These are phyloP conservation scores for Arctia plantaginis DNA, from an alignment of 2,888 invertebrate species.

Conservation along the genomic window DNA sequence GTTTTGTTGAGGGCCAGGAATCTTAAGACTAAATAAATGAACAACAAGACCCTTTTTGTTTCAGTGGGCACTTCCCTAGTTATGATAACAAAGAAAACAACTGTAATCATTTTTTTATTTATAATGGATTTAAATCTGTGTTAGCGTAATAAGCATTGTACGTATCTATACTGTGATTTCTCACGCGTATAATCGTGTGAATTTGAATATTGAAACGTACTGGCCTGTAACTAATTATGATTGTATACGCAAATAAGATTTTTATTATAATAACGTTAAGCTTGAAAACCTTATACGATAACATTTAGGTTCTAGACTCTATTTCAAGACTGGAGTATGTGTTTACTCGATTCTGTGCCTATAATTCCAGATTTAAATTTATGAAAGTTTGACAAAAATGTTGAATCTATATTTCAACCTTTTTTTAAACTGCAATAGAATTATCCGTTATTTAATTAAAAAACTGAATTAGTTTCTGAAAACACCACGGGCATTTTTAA, in stretches of 20 bases:
- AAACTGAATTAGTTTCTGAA: neutral
- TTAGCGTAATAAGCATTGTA: conserved; percentile 26
- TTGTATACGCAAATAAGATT: neutral
- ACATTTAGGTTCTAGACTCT: neutral
- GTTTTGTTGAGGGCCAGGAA: conserved; percentile 59
- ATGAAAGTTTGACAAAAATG: neutral
- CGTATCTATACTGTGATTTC: neutral
- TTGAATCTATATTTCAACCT: neutral
- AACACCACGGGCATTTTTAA: neutral
- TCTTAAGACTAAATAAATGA: conserved; percentile 70
- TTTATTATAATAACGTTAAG: neutral
- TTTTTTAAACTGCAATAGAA: neutral
- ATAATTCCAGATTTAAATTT: neutral
- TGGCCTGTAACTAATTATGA: neutral
- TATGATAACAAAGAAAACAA: conserved; percentile 61
- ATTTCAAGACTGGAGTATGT: neutral
- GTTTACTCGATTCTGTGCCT: neutral
- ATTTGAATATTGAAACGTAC: conserved; percentile 6
- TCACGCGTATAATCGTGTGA: conserved; percentile 4
- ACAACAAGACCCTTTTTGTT: conserved; percentile 66
- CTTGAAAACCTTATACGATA: neutral
- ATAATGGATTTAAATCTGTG: conserved; percentile 21
- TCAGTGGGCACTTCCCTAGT: conserved; percentile 56
- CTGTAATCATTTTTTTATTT: conserved; percentile 33
- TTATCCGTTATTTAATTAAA: neutral